Evolutionary conservation across 2,888 invertebrate species (phyloP).

Genomic region (Temnothorax unifasciatus): DNA sequence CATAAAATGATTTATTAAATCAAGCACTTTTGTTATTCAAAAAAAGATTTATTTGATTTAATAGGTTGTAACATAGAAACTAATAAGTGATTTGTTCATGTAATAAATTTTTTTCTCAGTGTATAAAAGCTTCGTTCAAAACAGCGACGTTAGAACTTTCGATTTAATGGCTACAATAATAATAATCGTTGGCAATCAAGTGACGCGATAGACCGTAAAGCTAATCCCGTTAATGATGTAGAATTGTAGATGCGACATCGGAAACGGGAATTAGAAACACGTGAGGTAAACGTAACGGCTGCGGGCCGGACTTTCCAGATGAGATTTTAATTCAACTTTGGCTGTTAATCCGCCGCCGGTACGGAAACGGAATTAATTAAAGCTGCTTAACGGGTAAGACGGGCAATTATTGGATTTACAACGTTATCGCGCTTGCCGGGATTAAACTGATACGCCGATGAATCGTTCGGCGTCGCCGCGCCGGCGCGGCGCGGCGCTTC

Average conservation of each 20-base stretch:
- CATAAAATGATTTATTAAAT: no score
- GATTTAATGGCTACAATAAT: not conserved
- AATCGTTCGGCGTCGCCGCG: constrained; percentile 56
- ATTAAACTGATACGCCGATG: constrained; percentile 73
- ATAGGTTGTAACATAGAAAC: no score
- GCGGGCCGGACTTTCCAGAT: constrained; percentile 59
- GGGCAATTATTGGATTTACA: constrained; percentile 78
- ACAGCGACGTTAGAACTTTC: not conserved
- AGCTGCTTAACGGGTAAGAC: constrained; percentile 74
- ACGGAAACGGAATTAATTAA: constrained; percentile 77
- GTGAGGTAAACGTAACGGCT: not conserved
- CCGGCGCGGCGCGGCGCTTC: constrained; percentile 6
- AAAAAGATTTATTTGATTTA: no score
- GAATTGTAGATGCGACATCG: not conserved
- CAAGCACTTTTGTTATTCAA: no score
- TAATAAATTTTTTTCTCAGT: no score
- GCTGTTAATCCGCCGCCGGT: constrained; percentile 70
- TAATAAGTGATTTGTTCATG: no score
- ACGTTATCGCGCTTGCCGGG: constrained; percentile 71
- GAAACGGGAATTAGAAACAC: not conserved
- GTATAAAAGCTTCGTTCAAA: not conserved
- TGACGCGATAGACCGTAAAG: not conserved
- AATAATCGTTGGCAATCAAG: not conserved
- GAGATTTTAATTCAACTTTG: constrained; percentile 78
- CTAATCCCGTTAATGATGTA: constrained; percentile 2